These are phyloP conservation scores for Monomorium pharaonis DNA, from an alignment of 1,140 invertebrate genomes.

Conservation along the genomic window DNA sequence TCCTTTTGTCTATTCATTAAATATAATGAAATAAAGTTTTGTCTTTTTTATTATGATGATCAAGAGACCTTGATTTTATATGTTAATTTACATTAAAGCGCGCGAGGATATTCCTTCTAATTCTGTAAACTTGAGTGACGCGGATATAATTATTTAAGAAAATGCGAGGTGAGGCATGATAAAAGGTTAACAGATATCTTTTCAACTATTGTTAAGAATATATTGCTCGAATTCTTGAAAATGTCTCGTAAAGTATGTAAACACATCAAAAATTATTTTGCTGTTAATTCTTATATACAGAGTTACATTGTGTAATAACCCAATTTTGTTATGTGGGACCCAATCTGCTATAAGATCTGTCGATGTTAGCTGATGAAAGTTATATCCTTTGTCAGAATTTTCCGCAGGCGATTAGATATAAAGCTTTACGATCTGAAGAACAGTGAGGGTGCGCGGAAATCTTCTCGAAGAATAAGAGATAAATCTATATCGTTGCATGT, in stretches of 20 bases:
- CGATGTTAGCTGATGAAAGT: neutral
- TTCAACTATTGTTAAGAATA: neutral
- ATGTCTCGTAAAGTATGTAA: neutral
- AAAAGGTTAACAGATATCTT: neutral
- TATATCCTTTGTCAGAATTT: neutral
- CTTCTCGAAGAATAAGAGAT: neutral
- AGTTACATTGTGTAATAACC: neutral
- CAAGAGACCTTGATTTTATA: neutral
- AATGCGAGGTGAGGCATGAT: neutral
- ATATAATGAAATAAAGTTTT: conserved; percentile 19
- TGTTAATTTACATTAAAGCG: conserved; percentile 12
- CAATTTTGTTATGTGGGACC: neutral
- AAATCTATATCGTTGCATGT: neutral
- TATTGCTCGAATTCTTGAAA: neutral
- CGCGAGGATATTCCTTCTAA: neutral
- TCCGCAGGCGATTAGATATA: neutral
- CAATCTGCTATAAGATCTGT: neutral
- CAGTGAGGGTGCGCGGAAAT: neutral
- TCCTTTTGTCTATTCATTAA: neutral
- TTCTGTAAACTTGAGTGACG: neutral
- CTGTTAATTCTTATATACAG: neutral
- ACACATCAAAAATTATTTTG: neutral
- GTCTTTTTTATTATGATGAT: neutral
- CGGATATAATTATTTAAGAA: neutral
- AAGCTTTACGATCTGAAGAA: neutral